A percentile compares a stretch with the other conserved stretches of the same genome.
phyloP scores from a whole-genome alignment of 2,888 invertebrate species.

The Ophion ventricosus region DNA sequence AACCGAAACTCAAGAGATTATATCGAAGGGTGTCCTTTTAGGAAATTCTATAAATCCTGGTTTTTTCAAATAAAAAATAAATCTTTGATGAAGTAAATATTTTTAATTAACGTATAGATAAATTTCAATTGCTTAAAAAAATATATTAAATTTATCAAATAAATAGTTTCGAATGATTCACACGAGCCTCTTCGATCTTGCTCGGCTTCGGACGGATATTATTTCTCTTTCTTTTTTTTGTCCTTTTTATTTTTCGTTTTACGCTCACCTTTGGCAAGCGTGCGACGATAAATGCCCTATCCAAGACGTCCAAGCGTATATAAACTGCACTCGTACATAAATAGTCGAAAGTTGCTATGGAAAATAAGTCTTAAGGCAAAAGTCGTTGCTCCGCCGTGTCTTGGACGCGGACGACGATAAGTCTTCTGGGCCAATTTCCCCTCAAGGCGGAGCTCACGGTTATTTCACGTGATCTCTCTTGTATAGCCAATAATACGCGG shows the following conservation, averaged over 20 bases:
- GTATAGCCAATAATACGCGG: constrained; percentile 33
- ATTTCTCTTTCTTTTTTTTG: not conserved
- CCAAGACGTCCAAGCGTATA: not conserved
- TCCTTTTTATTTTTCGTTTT: not conserved
- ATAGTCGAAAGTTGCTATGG: constrained; percentile 36
- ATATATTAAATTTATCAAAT: not conserved
- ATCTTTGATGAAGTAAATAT: too few species aligned
- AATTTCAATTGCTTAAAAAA: not conserved
- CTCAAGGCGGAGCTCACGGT: constrained; percentile 61
- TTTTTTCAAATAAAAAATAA: not conserved
- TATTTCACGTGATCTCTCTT: constrained; percentile 50
- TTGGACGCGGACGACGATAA: constrained; percentile 43
- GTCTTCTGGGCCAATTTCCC: constrained; percentile 50
- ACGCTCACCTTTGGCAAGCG: constrained; percentile 1
- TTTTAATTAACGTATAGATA: not conserved
- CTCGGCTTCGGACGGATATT: not conserved
- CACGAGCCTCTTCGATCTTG: not conserved
- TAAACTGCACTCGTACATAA: constrained; percentile 5
- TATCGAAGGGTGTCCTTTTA: not conserved
- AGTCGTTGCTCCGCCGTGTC: constrained; percentile 12
- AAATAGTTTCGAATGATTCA: not conserved
- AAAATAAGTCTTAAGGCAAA: constrained; percentile 45
- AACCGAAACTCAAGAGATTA: not conserved
- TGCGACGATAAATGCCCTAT: constrained; percentile 39
- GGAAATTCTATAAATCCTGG: too few species aligned